Conservation (phyloP, 2,888 invertebrate species). For the Kryphioiulus occultus region DNA sequence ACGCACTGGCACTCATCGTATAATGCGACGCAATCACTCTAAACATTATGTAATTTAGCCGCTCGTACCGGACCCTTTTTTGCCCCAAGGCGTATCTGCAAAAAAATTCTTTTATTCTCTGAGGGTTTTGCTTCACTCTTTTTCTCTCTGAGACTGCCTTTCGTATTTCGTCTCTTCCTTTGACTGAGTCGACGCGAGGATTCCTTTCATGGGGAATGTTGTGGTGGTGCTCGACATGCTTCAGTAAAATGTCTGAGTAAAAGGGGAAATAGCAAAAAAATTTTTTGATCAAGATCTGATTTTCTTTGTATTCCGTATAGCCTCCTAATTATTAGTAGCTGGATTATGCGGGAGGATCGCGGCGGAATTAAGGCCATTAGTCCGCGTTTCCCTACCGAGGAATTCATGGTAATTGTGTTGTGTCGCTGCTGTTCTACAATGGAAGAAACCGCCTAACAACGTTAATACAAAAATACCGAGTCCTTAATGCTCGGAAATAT, state of each 20-base stretch:
- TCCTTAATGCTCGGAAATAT: background rate
- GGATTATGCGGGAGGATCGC: background rate
- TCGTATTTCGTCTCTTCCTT: background rate
- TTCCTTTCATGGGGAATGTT: constrained; percentile 3
- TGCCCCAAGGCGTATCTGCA: background rate
- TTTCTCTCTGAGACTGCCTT: background rate
- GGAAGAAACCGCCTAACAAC: background rate
- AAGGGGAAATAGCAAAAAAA: background rate
- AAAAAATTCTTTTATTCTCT: background rate
- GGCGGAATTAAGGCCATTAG: background rate
- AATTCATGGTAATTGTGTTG: background rate
- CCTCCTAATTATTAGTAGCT: constrained; percentile 7
- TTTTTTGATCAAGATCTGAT: background rate
- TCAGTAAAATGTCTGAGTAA: background rate
- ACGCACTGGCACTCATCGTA: background rate
- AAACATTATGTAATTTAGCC: background rate
- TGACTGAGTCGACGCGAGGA: background rate
- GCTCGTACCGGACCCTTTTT: background rate
- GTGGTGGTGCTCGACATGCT: constrained; percentile 15
- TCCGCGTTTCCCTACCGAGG: background rate
- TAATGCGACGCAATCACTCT: background rate
- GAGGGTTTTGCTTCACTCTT: background rate
- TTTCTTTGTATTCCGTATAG: background rate
- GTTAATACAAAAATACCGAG: background rate
- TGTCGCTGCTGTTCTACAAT: background rate